phyloP scores from a whole-genome alignment of 2,797 vertebrate genomes.

The Alcedo quadribrachys region DNA sequence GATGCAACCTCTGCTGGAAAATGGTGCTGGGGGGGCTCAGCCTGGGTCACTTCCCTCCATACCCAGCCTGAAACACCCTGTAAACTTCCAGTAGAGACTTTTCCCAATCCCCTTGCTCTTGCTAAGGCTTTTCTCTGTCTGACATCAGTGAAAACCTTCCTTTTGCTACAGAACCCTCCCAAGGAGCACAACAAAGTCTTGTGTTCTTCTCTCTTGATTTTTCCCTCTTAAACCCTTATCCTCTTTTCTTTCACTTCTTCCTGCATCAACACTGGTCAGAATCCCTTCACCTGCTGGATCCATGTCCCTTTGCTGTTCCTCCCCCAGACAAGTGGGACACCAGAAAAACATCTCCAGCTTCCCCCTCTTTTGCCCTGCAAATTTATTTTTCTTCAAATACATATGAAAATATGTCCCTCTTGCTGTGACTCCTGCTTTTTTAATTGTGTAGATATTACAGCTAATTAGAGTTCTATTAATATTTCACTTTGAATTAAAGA shows the following conservation, averaged over 20 bases:
- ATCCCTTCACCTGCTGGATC: not conserved
- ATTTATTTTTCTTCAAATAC: constrained; percentile 25
- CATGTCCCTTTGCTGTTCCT: not conserved
- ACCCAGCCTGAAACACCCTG: not conserved
- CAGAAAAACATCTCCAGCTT: not conserved
- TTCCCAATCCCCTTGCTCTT: not conserved
- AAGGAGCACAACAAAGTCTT: not conserved
- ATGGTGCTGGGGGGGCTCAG: not conserved
- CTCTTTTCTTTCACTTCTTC: not conserved
- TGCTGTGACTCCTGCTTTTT: constrained; percentile 6
- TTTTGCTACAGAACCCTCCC: not conserved
- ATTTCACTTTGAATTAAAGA: constrained; percentile 78
- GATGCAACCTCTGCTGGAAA: not conserved
- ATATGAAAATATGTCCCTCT: not conserved
- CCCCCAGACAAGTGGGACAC: not conserved
- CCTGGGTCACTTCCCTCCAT: not conserved
- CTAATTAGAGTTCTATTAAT: constrained; percentile 74
- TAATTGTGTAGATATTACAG: constrained; percentile 50
- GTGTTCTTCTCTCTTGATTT: not conserved
- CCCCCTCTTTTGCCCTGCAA: not conserved
- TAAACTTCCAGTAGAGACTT: not conserved
- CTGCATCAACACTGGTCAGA: not conserved
- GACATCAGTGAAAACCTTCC: constrained; percentile 1
- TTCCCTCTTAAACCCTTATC: not conserved
- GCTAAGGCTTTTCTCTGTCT: not conserved